A percentile compares a stretch with the other conserved stretches of the same genome.
Evolutionary conservation across 2,797 vertebrate species (phyloP).

Genomic region (Lacerta bilineata): DNA sequence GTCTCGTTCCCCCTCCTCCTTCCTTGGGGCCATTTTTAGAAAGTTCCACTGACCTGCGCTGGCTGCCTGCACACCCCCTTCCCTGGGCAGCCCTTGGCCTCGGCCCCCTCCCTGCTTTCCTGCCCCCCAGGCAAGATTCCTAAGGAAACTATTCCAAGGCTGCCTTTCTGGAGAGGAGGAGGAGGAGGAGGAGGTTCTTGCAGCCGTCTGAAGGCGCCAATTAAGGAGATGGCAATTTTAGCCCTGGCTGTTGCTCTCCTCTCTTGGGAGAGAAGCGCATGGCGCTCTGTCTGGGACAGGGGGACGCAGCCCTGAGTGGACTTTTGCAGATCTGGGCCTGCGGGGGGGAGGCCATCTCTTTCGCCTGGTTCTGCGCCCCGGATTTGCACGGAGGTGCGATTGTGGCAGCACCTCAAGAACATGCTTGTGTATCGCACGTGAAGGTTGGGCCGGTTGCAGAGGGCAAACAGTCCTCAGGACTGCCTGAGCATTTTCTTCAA

Average conservation of each 20-base stretch:
- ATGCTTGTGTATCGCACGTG: no score
- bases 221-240: conserved; percentile 24
- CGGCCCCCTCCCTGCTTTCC: no score
- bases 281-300: neutral
- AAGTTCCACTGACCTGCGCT: neutral
- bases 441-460: no score
- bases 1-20: neutral
- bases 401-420: no score
- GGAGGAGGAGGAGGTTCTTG: neutral
- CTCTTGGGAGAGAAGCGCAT: neutral
- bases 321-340: no score
- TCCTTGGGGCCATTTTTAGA: conserved; percentile 4
- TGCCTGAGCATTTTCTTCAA: no score
- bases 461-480: no score
- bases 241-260: neutral
- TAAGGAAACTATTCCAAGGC: conserved; percentile 18
- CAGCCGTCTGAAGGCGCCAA: neutral
- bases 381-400: neutral
- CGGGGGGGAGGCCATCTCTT: neutral
- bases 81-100: neutral
- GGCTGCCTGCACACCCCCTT: neutral
- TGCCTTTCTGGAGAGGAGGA: neutral
- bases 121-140: neutral
- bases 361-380: no score
- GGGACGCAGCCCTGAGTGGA: no score